Conservation (phyloP, 2,888 invertebrate genomes). For the Hydrotaea diabolus region DNA sequence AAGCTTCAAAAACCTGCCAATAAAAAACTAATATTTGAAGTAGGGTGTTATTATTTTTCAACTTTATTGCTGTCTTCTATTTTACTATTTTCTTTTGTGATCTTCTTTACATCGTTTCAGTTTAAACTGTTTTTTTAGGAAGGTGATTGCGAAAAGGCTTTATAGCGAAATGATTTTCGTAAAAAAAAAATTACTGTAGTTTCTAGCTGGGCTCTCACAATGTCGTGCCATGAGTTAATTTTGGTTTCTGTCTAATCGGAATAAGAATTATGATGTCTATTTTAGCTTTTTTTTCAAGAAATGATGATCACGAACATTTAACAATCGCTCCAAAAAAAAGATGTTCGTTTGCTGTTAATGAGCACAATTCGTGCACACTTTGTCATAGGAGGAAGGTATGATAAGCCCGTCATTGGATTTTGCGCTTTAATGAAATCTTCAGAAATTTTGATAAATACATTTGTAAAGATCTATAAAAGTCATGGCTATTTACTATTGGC, state of each 20-base stretch:
- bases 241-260: neutral
- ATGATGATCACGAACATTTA: constrained; percentile 28
- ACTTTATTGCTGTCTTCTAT: neutral
- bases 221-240: constrained; percentile 31
- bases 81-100: neutral
- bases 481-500: no score
- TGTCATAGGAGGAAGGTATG: no score
- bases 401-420: no score
- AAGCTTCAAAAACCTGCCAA: no score
- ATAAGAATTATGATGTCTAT: constrained; percentile 33
- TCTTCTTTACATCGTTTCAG: neutral
- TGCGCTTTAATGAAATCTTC: no score
- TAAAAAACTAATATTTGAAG: no score
- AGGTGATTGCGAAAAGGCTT: neutral
- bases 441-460: no score
- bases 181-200: neutral
- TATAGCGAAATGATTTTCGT: neutral
- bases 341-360: neutral
- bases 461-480: no score
- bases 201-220: constrained; percentile 10
- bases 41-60: neutral
- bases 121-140: neutral
- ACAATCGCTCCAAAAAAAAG: constrained; percentile 1
- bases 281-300: constrained; percentile 15
- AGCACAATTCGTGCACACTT: no score